Evolutionary conservation across 2,113 vertebrate genomes (phyloP).

Genomic region (Elaphurus davidianus): DNA sequence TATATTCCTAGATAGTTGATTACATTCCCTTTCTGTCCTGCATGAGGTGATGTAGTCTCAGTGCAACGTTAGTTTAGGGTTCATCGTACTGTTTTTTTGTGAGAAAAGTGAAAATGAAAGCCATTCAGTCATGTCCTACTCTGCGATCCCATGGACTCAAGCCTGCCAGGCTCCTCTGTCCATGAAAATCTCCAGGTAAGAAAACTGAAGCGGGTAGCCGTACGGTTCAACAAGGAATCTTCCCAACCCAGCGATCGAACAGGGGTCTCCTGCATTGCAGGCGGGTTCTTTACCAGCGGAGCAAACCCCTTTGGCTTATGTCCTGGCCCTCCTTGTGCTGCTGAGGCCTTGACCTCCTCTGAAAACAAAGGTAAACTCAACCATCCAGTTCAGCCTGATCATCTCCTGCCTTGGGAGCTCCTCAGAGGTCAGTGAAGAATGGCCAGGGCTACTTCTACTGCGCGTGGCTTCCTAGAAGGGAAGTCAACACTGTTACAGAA

Average conservation of each 20-base stretch:
- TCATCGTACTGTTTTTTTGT: neutral
- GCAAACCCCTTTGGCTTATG: fast-evolving
- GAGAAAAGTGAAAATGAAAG: neutral
- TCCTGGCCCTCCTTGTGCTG: fast-evolving
- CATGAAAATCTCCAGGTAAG: neutral
- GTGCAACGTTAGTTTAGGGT: too few species aligned
- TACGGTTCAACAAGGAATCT: neutral
- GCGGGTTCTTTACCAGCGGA: neutral
- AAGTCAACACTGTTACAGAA: too few species aligned
- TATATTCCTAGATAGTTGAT: neutral
- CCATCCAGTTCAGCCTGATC: fast-evolving
- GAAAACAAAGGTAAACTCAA: neutral
- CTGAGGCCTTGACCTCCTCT: neutral
- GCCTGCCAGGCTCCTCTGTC: neutral
- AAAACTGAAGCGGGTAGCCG: neutral
- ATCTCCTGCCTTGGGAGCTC: neutral
- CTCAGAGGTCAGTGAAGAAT: fast-evolving
- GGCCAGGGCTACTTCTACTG: neutral
- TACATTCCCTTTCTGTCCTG: neutral
- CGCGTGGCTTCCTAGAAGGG: neutral
- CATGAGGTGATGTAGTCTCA: neutral
- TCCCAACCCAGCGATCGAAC: neutral
- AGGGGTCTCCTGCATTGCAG: neutral
- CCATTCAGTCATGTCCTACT: fast-evolving
- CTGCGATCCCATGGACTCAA: neutral